These are phyloP conservation scores for Amblyopsis hoosieri DNA, from an alignment of 2,797 vertebrate species.

Conservation along the genomic window DNA sequence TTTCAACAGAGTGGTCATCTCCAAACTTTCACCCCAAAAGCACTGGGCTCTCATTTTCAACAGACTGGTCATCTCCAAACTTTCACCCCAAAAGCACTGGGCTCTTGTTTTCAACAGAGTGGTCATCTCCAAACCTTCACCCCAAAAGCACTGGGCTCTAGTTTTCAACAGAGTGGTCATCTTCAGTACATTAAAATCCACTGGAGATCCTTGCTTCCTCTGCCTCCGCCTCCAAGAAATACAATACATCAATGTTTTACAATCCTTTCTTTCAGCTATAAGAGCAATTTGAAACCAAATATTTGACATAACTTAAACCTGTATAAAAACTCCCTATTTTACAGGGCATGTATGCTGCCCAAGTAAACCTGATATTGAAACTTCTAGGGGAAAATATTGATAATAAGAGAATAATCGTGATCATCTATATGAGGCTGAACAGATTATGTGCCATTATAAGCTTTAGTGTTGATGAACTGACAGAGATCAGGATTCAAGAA, in stretches of 20 bases:
- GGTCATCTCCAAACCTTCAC: slow-evolving; percentile 38
- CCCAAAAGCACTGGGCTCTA: slow-evolving; percentile 35
- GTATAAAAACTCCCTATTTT: slow-evolving; percentile 40
- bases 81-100: slow-evolving; percentile 15
- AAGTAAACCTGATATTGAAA: slow-evolving; percentile 42
- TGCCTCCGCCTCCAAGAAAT: slow-evolving; percentile 56
- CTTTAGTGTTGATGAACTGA: slow-evolving; percentile 45
- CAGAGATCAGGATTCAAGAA: slow-evolving; percentile 41
- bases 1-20: slow-evolving; percentile 54
- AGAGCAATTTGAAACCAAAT: slow-evolving; percentile 63
- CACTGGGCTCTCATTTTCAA: slow-evolving; percentile 52
- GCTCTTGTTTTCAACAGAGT: slow-evolving; percentile 53
- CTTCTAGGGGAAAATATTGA: slow-evolving; percentile 56
- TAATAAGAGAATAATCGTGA: slow-evolving; percentile 58
- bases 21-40: slow-evolving; percentile 7
- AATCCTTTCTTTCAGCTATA: slow-evolving; percentile 56
- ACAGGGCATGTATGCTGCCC: slow-evolving; percentile 39
- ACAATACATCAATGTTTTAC: slow-evolving; percentile 67
- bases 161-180: slow-evolving; percentile 51
- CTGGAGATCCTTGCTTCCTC: slow-evolving; percentile 52
- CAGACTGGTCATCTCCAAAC: slow-evolving; percentile 44
- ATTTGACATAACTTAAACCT: slow-evolving; percentile 60
- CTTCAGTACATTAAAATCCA: slow-evolving; percentile 64
- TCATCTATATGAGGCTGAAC: slow-evolving; percentile 47
- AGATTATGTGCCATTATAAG: slow-evolving; percentile 57